These are phyloP conservation scores for Dryococelus australis DNA, from an alignment of 2,888 invertebrate genomes.

Conservation along the genomic window DNA sequence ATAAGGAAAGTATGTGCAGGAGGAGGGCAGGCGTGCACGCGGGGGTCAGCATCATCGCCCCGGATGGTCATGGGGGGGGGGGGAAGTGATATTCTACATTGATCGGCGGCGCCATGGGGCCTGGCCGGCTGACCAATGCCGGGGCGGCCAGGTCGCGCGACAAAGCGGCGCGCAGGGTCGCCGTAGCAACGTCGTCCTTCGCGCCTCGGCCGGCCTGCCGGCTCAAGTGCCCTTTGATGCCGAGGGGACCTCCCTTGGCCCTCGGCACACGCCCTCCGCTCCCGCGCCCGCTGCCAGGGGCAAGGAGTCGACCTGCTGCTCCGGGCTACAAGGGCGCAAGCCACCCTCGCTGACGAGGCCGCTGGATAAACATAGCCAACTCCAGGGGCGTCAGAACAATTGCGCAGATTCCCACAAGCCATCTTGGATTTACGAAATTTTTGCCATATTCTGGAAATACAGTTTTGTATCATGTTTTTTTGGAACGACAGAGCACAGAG, in stretches of 20 bases:
- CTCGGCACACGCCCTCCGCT: too few relatives aligned
- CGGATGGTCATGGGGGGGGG: neutral
- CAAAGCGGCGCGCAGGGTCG: neutral
- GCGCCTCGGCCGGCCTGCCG: neutral
- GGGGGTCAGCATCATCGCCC: neutral
- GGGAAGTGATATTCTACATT: neutral
- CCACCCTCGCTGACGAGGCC: neutral
- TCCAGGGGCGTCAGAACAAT: too few relatives aligned
- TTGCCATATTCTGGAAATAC: too few relatives aligned
- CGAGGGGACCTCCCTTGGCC: neutral
- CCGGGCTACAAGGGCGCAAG: neutral
- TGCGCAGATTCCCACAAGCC: too few relatives aligned
- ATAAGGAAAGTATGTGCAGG: too few relatives aligned
- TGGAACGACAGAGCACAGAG: too few relatives aligned
- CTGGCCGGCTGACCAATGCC: neutral
- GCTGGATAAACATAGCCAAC: too few relatives aligned
- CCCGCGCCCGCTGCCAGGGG: too few relatives aligned
- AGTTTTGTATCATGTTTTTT: too few relatives aligned
- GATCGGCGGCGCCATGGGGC: neutral
- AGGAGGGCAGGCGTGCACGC: too few relatives aligned
- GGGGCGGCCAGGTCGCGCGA: neutral
- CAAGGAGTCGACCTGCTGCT: neutral
- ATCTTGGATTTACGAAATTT: too few relatives aligned
- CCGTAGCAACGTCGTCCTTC: neutral
- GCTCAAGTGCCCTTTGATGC: neutral